phyloP scores from a whole-genome alignment of 2,113 vertebrate species.

The Catharus bicknelli region DNA sequence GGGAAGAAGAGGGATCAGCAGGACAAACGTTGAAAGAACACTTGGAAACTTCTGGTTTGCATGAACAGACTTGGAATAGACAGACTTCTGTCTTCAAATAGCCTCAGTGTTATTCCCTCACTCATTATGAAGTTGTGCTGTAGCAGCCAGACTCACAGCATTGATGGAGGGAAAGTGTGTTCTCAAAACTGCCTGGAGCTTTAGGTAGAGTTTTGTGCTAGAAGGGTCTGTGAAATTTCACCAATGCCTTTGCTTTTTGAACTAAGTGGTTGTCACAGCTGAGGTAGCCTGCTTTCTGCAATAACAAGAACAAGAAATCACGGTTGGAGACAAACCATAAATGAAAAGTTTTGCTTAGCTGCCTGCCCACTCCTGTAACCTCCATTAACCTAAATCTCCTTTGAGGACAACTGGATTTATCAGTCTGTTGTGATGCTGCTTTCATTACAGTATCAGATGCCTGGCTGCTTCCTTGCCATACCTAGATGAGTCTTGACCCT shows the following conservation, averaged over 20 bases:
- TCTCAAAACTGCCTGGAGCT: neutral
- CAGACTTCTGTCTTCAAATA: neutral
- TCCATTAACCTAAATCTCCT: neutral
- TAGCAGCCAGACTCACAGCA: neutral
- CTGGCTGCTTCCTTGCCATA: neutral
- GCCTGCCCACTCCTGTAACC: neutral
- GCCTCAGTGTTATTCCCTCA: neutral
- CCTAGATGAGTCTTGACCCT: neutral
- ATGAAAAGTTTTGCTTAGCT: neutral
- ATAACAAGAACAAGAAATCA: neutral
- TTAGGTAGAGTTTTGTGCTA: neutral
- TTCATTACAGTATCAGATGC: neutral
- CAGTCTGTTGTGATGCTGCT: neutral
- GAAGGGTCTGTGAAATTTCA: neutral
- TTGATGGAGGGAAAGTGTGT: neutral
- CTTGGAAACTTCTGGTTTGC: neutral
- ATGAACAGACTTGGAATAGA: neutral
- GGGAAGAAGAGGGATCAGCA: neutral
- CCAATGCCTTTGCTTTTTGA: neutral
- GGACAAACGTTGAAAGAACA: neutral
- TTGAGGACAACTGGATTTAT: neutral
- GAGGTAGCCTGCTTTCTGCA: neutral
- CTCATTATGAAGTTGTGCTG: neutral
- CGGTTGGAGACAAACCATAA: neutral
- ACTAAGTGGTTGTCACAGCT: neutral